These are phyloP conservation scores for Grallaria varia DNA, from an alignment of 2,113 vertebrate species.

Conservation along the genomic window DNA sequence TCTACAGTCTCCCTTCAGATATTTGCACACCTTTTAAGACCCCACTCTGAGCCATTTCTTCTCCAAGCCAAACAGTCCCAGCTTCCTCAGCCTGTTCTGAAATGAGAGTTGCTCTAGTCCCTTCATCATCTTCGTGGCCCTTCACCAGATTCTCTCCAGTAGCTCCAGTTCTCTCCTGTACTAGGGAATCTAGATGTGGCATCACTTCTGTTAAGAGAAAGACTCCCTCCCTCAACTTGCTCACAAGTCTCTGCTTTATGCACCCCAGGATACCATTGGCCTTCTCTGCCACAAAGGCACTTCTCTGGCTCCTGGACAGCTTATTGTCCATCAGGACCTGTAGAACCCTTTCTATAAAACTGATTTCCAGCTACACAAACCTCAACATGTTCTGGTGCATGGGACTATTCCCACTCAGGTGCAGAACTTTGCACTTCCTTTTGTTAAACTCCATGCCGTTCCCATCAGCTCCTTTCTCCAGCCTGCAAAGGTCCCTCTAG, in stretches of 20 bases:
- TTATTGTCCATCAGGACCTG: not conserved
- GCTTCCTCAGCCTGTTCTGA: not conserved
- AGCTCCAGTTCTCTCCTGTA: not conserved
- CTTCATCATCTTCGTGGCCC: not conserved
- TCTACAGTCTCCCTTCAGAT: not conserved
- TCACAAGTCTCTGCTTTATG: not conserved
- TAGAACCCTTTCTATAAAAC: not conserved
- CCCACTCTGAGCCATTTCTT: not conserved
- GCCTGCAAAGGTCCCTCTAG: not conserved
- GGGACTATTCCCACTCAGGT: not conserved
- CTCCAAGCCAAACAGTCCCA: not conserved
- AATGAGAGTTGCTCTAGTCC: not conserved
- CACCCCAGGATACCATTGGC: not conserved
- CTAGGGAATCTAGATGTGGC: not conserved
- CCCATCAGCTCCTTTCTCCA: not conserved
- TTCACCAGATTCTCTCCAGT: not conserved
- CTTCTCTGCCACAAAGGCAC: not conserved
- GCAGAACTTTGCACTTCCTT: not conserved
- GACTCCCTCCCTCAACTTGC: not conserved
- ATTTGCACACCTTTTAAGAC: accelerated
- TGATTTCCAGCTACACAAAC: not conserved
- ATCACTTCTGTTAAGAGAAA: not conserved
- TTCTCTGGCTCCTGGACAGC: not conserved
- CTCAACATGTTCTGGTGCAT: not conserved
- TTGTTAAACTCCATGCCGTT: not conserved